Evolutionary conservation across 1,140 invertebrate genomes (phyloP), one percentile per base, ranked within the genome.

Genomic region (Myzus persicae): DNA sequence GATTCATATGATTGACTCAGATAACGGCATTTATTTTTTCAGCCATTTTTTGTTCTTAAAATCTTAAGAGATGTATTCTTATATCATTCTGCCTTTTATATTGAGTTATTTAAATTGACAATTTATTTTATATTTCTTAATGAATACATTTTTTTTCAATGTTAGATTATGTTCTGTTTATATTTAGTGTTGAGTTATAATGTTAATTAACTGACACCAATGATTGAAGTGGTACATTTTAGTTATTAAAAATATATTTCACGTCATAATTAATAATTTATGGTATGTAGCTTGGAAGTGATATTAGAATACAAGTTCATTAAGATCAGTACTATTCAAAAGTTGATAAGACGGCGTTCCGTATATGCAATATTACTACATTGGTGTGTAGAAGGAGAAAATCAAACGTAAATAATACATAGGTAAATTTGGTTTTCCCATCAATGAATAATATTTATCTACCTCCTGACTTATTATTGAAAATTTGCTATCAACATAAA

Each of bases 301-400:
- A 84, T 42, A 40, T 31, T 85, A 31, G 31, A 24, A 44, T n/a
- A 85, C 2, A 42, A 20, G 20, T 82, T 38, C 22, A 84, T 85
- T 44, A 85, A 42, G 31, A 87, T 87, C 3, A 46, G 9, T n/a
- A 18, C 31, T 87, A 26, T 46, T 44, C n/a, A 48, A 20, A 22
- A 20, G n/a, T 88, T 36, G n/a, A 8, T 4, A 48, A 46, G 20
- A 88, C 44, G 85, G 85, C 44, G 44, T 36, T 36, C n/a, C 5
- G 44, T n/a, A 2, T 88, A 48, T 88, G 85, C n/a, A 51, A 48
- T 88, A 88, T 88, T 46, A 88, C 85, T 88, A 88, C 85, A 46
- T 88, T 0, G 0, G 2, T 48, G 85, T 31, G n/a, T 87, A 85
- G 38, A 42, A 67, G 4, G n/a, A 9, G 9, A n/a, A 67, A 59